Evolutionary conservation across 2,113 vertebrate genomes (phyloP).

Genomic region (Cottus gobio): DNA sequence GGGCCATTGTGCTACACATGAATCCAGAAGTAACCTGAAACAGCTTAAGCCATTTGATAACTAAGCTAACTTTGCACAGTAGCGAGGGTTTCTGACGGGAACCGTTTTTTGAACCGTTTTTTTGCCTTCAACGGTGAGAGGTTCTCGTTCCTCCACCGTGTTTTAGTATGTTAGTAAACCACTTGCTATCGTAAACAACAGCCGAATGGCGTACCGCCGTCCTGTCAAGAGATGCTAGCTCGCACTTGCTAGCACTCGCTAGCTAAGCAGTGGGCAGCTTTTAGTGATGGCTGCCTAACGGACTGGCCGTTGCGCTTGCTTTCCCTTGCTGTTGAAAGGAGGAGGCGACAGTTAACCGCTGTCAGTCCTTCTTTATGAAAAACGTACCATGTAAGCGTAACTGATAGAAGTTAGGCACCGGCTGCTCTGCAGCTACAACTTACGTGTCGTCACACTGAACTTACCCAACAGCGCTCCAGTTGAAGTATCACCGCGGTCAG

Average conservation of each 20-base stretch:
- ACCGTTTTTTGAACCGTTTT: too few species aligned
- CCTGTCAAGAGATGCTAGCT: background rate
- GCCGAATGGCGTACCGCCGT: background rate
- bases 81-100: background rate
- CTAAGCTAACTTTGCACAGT: background rate
- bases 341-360: background rate
- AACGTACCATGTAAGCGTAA: constrained; percentile 16
- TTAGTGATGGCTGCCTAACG: background rate
- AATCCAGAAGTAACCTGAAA: background rate
- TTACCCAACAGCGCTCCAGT: background rate
- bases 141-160: background rate
- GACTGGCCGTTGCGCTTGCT: background rate
- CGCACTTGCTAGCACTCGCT: background rate
- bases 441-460: background rate
- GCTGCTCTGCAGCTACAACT: constrained; percentile 16
- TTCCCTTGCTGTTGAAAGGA: background rate
- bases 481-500: background rate
- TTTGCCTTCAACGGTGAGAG: background rate
- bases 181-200: background rate
- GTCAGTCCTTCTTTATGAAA: background rate
- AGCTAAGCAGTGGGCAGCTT: background rate
- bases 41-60: background rate
- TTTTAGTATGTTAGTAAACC: too few species aligned
- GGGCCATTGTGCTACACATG: background rate
- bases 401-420: background rate